phyloP scores from a whole-genome alignment of 2,888 invertebrate species.

The Anagyrus pseudococci region DNA sequence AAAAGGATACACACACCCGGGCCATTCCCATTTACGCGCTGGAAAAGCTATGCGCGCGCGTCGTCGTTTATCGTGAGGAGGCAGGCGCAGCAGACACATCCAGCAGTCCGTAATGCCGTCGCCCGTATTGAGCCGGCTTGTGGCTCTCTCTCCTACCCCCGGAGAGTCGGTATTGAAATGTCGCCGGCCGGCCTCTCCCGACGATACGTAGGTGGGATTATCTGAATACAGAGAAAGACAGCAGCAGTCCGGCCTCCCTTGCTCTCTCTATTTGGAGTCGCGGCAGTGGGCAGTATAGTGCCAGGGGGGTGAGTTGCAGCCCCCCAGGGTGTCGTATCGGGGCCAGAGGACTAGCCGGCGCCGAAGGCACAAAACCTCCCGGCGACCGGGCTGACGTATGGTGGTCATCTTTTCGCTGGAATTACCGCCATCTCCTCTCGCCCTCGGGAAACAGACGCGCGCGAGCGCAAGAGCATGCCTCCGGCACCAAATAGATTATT shows the following conservation, averaged over 20 bases:
- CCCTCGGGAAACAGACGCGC: background rate
- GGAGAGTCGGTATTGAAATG: conserved; percentile 54
- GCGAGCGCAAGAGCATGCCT: conserved; percentile 5
- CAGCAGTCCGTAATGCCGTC: too few species aligned
- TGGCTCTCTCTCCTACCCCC: too few species aligned
- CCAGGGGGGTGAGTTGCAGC: conserved; percentile 56
- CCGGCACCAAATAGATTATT: conserved; percentile 50
- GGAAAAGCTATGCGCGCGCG: too few species aligned
- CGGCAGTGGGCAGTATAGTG: background rate
- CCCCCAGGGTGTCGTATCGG: conserved; percentile 57
- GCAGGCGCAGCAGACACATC: too few species aligned
- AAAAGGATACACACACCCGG: too few species aligned
- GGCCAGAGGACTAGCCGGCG: conserved; percentile 41
- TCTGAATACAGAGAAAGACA: conserved; percentile 57
- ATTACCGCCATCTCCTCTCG: conserved; percentile 50
- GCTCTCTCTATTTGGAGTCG: background rate
- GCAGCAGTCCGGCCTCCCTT: conserved; percentile 9
- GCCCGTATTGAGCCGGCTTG: too few species aligned
- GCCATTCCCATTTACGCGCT: too few species aligned
- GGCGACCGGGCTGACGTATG: conserved; percentile 53
- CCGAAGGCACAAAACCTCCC: conserved; percentile 34
- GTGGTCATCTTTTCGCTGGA: conserved; percentile 54
- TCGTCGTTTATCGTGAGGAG: too few species aligned
- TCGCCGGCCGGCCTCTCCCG: conserved; percentile 39
- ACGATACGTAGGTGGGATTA: conserved; percentile 52